A percentile compares a stretch with the other conserved stretches of the same genome.
Evolutionary conservation across 1,140 invertebrate species (phyloP).

Genomic region (Amyelois transitella): DNA sequence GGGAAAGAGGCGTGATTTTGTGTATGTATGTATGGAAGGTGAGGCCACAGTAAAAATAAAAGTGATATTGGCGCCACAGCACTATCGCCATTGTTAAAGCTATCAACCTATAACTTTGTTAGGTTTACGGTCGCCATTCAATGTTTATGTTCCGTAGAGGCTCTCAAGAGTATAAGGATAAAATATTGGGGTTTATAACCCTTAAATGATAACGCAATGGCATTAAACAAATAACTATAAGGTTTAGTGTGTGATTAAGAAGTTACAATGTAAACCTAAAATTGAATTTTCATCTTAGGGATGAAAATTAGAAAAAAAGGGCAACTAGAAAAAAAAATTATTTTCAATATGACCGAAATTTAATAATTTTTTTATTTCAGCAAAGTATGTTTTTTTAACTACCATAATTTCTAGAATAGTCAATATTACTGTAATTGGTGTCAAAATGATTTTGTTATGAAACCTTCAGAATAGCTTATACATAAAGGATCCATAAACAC

Average conservation of each 20-base stretch:
- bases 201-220: background rate
- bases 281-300: too few species aligned
- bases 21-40: background rate
- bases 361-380: too few species aligned
- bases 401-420: too few species aligned
- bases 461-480: too few species aligned
- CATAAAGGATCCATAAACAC: too few species aligned
- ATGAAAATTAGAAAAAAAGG: too few species aligned
- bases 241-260: background rate
- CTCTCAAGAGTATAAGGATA: background rate
- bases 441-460: too few species aligned
- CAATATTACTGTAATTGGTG: too few species aligned
- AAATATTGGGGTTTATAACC: conserved; percentile 2
- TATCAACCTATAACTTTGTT: conserved; percentile 4
- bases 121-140: background rate
- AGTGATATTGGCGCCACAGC: background rate
- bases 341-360: too few species aligned
- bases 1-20: too few species aligned
- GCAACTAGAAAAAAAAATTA: too few species aligned
- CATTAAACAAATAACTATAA: background rate
- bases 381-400: too few species aligned
- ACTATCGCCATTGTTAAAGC: background rate
- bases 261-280: background rate
- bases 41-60: conserved; percentile 1
- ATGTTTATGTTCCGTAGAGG: background rate